Conservation (phyloP, 2,113 vertebrate species). For the Felis catus region DNA sequence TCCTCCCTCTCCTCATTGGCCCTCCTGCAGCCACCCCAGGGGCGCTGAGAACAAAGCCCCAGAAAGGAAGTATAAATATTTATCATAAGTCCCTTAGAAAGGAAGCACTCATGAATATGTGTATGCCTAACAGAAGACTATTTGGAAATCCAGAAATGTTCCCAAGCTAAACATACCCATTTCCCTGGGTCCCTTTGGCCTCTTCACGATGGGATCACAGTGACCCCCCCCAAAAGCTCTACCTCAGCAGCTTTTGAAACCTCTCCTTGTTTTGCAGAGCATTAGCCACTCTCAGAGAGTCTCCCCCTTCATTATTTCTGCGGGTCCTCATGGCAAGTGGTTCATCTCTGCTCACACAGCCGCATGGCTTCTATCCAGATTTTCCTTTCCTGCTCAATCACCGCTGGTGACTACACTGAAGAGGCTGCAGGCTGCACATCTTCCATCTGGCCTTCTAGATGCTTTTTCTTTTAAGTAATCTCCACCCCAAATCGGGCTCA, state of each 20-base stretch:
- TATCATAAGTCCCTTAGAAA: rapidly evolving
- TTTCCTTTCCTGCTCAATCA: neutral
- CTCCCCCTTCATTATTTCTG: neutral
- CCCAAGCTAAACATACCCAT: neutral
- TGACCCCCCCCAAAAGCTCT: neutral
- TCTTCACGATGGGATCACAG: neutral
- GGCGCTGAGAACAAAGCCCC: neutral
- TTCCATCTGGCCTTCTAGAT: too few species aligned
- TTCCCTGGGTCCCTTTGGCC: neutral
- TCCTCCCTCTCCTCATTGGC: rapidly evolving
- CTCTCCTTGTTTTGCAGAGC: neutral
- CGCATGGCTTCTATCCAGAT: neutral
- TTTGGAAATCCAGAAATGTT: neutral
- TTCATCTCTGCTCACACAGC: neutral
- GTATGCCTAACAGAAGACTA: neutral
- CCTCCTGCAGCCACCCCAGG: rapidly evolving
- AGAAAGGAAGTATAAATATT: neutral
- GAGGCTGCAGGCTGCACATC: too few species aligned
- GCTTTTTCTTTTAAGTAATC: neutral
- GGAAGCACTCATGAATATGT: rapidly evolving
- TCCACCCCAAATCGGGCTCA: neutral
- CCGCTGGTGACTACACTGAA: neutral
- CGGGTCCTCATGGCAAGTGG: rapidly evolving
- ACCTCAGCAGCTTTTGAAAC: neutral
- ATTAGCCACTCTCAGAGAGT: neutral